Evolutionary conservation across 2,113 vertebrate species (phyloP), one percentile per base, ranked within the genome.

Genomic region (Emydura subglobosa): DNA sequence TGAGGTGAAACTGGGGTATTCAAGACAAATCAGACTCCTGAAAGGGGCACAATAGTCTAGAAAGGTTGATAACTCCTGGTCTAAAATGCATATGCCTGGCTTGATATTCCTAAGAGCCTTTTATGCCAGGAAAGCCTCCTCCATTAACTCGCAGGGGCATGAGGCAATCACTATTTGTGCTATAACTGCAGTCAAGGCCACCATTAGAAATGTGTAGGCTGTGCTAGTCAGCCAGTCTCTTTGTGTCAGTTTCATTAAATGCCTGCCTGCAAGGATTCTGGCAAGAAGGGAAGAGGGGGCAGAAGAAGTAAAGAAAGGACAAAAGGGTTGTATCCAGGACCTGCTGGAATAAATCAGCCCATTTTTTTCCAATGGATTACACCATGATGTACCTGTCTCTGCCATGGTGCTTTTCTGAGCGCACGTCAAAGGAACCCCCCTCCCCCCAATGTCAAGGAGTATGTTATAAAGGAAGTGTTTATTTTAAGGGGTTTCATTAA

Each of bases 401-500:
- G 85, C 1, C 42, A n/a, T 13, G 11, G 27, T 39, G 44, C 74
- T 59, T 92, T 95, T 82, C 91, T 27, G 16, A 74, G 53, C 50
- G 55, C 29, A 24, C 55, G 79, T 83, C 0, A 0, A 92, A 85
- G 68, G 94, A 89, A 87, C 95, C 97, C 95, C 95, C 95, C 91
- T 80, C 86, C 51, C 94, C 95, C 94, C 94, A 0, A 22, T 34
- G 34, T 72, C 65, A 0, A 90, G 97, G 95, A 97, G 76, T 49
- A 61, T 88, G 79, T 81, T 96, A 90, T 87, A 82, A 89, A 94
- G 94, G 92, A 87, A 85, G 47, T 95, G 94, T 95, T 97, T 93
- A 87, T 96, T 92, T 97, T 91, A 80, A 80, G 85, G 92, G 89
- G 59, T 76, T 96, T 96, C 87, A 68, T 97, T 95, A 94, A 94